phyloP scores from a whole-genome alignment of 92 coral and sea anemone genomes.

The Meandrina meandrites region DNA sequence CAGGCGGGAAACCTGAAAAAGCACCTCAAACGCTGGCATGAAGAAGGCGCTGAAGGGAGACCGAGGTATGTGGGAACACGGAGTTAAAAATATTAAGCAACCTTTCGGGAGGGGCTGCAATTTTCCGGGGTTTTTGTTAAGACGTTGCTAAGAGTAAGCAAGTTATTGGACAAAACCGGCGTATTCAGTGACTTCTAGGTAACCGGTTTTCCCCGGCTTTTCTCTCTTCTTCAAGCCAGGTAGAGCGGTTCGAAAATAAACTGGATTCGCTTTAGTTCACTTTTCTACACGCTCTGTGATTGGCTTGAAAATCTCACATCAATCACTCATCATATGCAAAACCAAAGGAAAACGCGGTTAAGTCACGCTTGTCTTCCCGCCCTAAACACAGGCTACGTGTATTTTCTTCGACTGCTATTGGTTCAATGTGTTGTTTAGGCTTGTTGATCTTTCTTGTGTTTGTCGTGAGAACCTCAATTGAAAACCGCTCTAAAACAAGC shows the following conservation, averaged over 20 bases:
- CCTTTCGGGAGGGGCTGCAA: too few species aligned
- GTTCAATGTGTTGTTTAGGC: too few species aligned
- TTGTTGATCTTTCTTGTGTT: too few species aligned
- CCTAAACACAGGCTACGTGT: background rate
- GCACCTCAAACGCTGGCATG: conserved; percentile 78
- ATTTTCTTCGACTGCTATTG: too few species aligned
- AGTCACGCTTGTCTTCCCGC: background rate
- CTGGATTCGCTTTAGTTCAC: too few species aligned
- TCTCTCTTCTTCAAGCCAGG: too few species aligned
- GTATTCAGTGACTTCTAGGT: too few species aligned
- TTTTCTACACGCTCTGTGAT: background rate
- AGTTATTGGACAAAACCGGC: too few species aligned
- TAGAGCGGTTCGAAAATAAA: too few species aligned
- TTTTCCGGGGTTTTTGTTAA: too few species aligned
- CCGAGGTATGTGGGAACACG: conserved; percentile 29
- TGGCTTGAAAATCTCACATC: background rate
- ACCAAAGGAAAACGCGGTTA: background rate
- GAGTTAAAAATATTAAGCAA: background rate
- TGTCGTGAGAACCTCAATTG: background rate
- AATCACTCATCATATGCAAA: background rate
- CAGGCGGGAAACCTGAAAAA: conserved; percentile 87
- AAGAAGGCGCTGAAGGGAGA: conserved; percentile 36
- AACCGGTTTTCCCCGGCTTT: too few species aligned
- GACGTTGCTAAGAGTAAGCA: too few species aligned
- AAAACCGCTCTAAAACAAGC: background rate